Evolutionary conservation across 1,140 invertebrate genomes (phyloP).

Genomic region (Luehdorfia chinensis): DNA sequence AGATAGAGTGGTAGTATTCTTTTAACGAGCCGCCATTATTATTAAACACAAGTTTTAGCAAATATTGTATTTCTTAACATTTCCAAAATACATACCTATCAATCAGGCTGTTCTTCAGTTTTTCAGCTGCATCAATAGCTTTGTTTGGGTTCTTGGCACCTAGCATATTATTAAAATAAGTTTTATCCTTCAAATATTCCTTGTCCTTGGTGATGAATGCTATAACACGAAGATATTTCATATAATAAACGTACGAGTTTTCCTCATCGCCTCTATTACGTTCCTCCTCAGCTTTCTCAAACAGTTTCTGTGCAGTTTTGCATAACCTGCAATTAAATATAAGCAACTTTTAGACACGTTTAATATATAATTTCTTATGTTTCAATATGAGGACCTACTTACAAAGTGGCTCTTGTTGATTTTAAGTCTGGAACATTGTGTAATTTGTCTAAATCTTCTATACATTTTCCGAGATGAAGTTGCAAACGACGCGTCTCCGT

Average conservation of each 20-base stretch:
- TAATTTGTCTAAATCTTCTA: constrained; percentile 77
- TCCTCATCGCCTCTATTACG: constrained; percentile 81
- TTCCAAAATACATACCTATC: constrained; percentile 79
- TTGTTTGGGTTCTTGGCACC: constrained; percentile 76
- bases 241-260: constrained; percentile 82
- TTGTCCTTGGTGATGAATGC: constrained; percentile 75
- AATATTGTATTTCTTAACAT: too few species aligned
- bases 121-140: constrained; percentile 77
- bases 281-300: constrained; percentile 76
- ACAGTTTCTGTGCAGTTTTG: constrained; percentile 78
- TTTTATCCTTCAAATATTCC: constrained; percentile 78
- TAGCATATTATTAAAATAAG: constrained; percentile 77
- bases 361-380: not conserved
- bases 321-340: constrained; percentile 67
- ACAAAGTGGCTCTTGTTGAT: constrained; percentile 71
- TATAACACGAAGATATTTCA: constrained; percentile 82
- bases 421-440: constrained; percentile 74
- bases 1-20: too few species aligned
- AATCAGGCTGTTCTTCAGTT: constrained; percentile 76
- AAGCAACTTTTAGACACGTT: not conserved
- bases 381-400: constrained; percentile 33
- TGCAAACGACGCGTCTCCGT: constrained; percentile 73
- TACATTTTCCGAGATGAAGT: constrained; percentile 72
- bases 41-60: too few species aligned
- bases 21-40: too few species aligned